Base-by-base conservation (phyloP, 2,797 vertebrate species). In the Hyperoplus lanceolatus region DNA sequence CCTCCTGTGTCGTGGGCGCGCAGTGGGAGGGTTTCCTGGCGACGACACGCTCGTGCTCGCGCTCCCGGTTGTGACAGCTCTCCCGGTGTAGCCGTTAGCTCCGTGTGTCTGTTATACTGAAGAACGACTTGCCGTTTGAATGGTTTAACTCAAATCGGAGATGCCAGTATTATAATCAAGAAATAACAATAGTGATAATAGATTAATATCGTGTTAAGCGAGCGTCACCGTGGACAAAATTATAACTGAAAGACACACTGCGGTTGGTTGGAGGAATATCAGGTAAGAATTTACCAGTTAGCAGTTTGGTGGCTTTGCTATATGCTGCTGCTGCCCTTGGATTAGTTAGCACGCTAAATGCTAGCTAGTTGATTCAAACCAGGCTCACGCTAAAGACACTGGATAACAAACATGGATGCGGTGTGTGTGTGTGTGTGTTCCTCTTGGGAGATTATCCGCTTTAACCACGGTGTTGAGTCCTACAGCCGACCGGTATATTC, bases 351-450 rank as follows among this genome's bases (percentile, higher is more conserved):
- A 70, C 68, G 88, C 82, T 86, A 87, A 65, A 2, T 12, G 86
- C 86, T 88, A 85, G 76, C 73, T 80, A 73, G n/a, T 8, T 83
- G 59, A 79, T 60, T 78, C 59, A 53, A 69, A 84, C 71, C 73
- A 43, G 39, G 54, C 60, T 59, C 29, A 29, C 29, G 29, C 29
- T 29, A 29, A 29, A 29, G 29, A 29, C 29, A 21, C 45, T 29
- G 16, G 77, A 67, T 81, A 90, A 78, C 89, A 62, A 92, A 92
- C 89, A 94, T 94, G 92, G 93, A 90, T 82, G 87, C 87, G 82
- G 71, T 50, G 54, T 71, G 29, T 71, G 69, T 43, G 46, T 53
- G 51, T 53, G 51, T 53, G 72, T 77, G 82, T 73, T 54, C 5
- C 53, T 81, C 29, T 70, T 85, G 80, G 72, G 83, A 90, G 91